Percentiles rank a stretch among this genome's conserved stretches.
Evolutionary conservation across 2,888 invertebrate genomes (phyloP).

Genomic region (Magallana nippona): DNA sequence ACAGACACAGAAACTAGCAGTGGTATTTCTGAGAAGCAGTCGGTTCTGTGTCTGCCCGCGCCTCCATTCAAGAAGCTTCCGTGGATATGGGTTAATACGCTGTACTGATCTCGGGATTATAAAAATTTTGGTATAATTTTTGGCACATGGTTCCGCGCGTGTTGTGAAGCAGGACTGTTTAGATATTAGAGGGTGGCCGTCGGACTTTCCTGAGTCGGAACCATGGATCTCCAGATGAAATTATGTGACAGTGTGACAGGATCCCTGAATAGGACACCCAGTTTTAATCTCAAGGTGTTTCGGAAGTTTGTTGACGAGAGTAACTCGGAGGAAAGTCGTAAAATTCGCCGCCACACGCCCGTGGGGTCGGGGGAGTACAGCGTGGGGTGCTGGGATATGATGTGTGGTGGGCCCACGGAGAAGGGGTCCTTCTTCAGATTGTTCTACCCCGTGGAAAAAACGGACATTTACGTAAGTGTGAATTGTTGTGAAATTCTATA

Average conservation of each 20-base stretch:
- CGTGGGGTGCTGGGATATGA: conserved; percentile 84
- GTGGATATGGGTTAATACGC: not conserved
- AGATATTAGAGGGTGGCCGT: no score
- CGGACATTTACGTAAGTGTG: conserved; percentile 80
- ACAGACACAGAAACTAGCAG: no score
- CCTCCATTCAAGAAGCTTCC: not conserved
- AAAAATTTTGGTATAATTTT: not conserved
- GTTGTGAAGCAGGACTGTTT: not conserved
- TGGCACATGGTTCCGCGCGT: not conserved
- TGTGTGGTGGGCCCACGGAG: conserved; percentile 81
- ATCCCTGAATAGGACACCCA: conserved; percentile 22
- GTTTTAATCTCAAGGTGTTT: conserved; percentile 37
- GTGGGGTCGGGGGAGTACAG: conserved; percentile 80
- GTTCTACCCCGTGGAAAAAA: conserved; percentile 83
- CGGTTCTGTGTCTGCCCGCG: no score
- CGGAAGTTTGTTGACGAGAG: not conserved
- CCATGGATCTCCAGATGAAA: conserved; percentile 40
- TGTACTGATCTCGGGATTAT: not conserved
- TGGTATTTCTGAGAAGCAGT: no score
- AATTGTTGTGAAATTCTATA: no score
- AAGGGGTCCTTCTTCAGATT: conserved; percentile 83
- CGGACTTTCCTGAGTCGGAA: not conserved
- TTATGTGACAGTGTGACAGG: conserved; percentile 30
- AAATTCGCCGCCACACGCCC: conserved; percentile 71
- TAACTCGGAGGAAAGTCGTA: conserved; percentile 37